These are phyloP conservation scores for Lathronympha strigana DNA, from an alignment of 2,888 invertebrate species.

Conservation along the genomic window DNA sequence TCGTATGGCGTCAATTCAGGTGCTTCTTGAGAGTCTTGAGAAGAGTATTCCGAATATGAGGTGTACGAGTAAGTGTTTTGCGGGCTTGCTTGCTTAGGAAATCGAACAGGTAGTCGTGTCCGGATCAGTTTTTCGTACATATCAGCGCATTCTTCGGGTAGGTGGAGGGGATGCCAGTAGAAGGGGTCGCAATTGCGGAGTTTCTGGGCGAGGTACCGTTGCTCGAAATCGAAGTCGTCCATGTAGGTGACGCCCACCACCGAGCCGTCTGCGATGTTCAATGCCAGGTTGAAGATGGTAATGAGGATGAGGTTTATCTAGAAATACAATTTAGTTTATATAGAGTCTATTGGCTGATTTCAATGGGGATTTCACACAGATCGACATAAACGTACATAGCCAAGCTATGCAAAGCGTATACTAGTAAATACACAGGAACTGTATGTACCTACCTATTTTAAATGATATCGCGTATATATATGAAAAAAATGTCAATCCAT, in stretches of 20 bases:
- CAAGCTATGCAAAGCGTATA: too few species aligned
- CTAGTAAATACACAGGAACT: too few species aligned
- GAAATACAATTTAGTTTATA: not conserved
- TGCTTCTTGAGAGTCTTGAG: too few species aligned
- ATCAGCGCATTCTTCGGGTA: constrained; percentile 66
- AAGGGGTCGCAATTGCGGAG: constrained; percentile 70
- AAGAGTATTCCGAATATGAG: too few species aligned
- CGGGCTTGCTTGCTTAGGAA: constrained; percentile 18
- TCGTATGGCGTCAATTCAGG: constrained; percentile 53
- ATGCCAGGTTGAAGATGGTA: not conserved
- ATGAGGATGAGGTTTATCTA: constrained; percentile 7
- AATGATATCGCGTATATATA: too few species aligned
- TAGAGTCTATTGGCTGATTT: not conserved
- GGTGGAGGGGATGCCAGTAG: constrained; percentile 73
- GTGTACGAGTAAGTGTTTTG: constrained; percentile 24
- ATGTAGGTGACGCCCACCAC: constrained; percentile 72
- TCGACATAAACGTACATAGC: too few species aligned
- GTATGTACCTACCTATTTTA: too few species aligned
- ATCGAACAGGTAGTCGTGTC: constrained; percentile 44
- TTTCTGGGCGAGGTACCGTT: constrained; percentile 64
- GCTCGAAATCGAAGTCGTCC: constrained; percentile 69
- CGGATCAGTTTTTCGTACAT: constrained; percentile 65
- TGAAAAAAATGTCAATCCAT: too few species aligned
- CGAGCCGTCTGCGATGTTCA: constrained; percentile 47
- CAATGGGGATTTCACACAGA: too few species aligned